Evolutionary conservation across 2,113 vertebrate species (phyloP).

Genomic region (Corapipo altera): DNA sequence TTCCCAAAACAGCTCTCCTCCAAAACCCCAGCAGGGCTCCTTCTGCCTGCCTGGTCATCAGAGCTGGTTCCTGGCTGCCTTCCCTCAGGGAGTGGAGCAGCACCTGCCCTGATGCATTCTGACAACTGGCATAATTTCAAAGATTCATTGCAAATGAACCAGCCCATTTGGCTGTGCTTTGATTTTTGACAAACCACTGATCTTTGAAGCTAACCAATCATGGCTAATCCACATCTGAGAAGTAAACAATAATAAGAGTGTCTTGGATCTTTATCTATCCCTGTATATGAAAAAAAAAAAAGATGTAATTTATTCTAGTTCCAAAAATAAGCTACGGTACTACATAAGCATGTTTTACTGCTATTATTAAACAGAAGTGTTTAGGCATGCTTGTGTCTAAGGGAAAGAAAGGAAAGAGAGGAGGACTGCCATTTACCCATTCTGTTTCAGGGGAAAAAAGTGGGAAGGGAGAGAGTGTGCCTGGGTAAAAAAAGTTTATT

Average conservation of each 20-base stretch:
- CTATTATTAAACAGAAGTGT: not conserved
- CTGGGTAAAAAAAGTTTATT: not conserved
- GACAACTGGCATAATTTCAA: not conserved
- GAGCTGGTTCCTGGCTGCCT: not conserved
- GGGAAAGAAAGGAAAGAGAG: not conserved
- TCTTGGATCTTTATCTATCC: not conserved
- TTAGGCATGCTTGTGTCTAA: not conserved
- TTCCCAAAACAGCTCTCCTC: not conserved
- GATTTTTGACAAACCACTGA: not conserved
- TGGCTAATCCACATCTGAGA: not conserved
- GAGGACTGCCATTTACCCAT: not conserved
- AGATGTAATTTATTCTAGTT: not conserved
- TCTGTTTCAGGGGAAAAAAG: not conserved
- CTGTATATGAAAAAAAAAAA: not conserved
- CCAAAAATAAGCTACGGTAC: not conserved
- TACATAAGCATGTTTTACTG: not conserved
- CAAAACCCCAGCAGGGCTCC: not conserved
- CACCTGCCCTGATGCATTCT: not conserved
- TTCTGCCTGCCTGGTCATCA: not conserved
- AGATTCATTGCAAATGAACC: not conserved
- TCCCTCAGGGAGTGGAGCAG: rapidly evolving
- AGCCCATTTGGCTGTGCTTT: not conserved
- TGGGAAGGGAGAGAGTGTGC: rapidly evolving
- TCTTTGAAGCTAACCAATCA: not conserved
- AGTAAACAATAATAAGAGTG: not conserved